A percentile compares a stretch with the other conserved stretches of the same genome.
Conservation (phyloP, 2,888 invertebrate genomes). For the Tineola bisselliella region DNA sequence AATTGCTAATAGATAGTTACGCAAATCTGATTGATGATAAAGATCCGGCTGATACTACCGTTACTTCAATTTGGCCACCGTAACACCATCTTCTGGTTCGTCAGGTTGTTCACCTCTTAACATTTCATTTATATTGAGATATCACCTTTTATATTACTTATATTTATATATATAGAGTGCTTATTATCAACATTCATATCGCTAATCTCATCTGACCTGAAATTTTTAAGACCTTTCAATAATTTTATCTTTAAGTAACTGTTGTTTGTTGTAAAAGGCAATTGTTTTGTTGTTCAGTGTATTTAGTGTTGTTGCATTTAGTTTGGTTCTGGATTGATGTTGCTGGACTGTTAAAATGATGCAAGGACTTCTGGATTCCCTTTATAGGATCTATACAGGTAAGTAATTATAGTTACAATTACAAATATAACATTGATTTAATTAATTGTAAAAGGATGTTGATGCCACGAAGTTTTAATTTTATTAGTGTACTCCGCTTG, state of each 20-base stretch:
- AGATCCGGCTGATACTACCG: slow-evolving; percentile 47
- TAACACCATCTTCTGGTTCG: slow-evolving; percentile 25
- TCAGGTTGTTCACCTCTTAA: slow-evolving; percentile 43
- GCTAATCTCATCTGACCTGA: slow-evolving; percentile 3
- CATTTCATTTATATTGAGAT: slow-evolving; percentile 1
- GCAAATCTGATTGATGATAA: slow-evolving; percentile 66
- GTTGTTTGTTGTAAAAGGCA: not conserved
- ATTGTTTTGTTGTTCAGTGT: slow-evolving; percentile 4
- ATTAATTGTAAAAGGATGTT: not conserved
- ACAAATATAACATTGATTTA: not conserved
- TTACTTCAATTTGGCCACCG: slow-evolving; percentile 62
- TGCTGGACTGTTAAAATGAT: slow-evolving; percentile 42
- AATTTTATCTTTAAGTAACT: not conserved
- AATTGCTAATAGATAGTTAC: slow-evolving; percentile 62
- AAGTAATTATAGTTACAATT: too few relatives aligned
- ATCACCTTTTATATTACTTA: not conserved
- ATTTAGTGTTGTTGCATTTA: slow-evolving; percentile 1
- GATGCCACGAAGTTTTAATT: not conserved
- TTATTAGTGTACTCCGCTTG: not conserved
- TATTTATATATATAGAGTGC: not conserved
- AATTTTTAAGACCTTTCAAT: not conserved
- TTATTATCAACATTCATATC: not conserved
- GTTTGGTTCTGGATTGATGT: not conserved
- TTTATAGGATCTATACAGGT: slow-evolving; percentile 61
- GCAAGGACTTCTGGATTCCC: slow-evolving; percentile 60